Conservation (phyloP, 2,113 vertebrate genomes). For the Danio rerio region GRCz12tu NC_133191.1:44710001-44710500, state of each 20-base stretch:
- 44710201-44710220: conserved; percentile 8
- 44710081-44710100: conserved; percentile 26
- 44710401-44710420: conserved; percentile 51
- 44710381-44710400: conserved; percentile 51
- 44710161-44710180: conserved; percentile 10
- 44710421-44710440: conserved; percentile 66
- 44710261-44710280: neutral
- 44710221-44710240: neutral
- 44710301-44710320: conserved; percentile 58
- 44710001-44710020: too few relatives aligned
- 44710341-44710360: conserved; percentile 57
- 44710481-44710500: conserved; percentile 58
- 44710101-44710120: conserved; percentile 22
- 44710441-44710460: conserved; percentile 73
- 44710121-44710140: conserved; percentile 17
- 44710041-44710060: too few relatives aligned
- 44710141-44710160: conserved; percentile 8
- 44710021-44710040: too few relatives aligned
- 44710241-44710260: neutral
- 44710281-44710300: neutral
- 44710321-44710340: conserved; percentile 53
- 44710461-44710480: conserved; percentile 65
- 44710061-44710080: conserved; percentile 1
- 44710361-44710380: conserved; percentile 65
- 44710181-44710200: neutral